Conservation (phyloP, 1,140 invertebrate species). For the Colletes gigas region DNA sequence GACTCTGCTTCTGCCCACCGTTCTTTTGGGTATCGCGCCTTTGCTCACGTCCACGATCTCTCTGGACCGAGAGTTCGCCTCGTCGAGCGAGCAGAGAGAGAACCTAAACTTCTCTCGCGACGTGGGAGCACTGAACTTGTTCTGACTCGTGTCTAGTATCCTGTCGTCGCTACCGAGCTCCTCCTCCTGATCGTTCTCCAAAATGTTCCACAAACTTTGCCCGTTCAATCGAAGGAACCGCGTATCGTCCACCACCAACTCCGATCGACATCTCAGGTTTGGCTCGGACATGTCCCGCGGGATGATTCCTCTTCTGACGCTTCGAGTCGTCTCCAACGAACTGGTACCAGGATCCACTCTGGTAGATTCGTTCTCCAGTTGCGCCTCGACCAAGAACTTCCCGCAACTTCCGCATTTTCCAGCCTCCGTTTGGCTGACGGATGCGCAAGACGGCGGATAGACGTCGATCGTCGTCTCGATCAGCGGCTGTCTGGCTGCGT, state of each 20-base stretch:
- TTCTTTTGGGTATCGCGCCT: constrained; percentile 70
- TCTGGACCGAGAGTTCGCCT: constrained; percentile 19
- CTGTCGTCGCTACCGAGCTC: constrained; percentile 23
- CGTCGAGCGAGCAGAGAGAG: constrained; percentile 40
- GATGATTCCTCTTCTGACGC: background rate
- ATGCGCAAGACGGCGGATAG: constrained; percentile 6
- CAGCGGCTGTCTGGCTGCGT: constrained; percentile 16
- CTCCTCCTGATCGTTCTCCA: constrained; percentile 72
- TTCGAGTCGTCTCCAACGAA: background rate
- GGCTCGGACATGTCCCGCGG: constrained; percentile 75
- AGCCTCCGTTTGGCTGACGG: background rate
- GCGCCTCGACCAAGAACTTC: constrained; percentile 42
- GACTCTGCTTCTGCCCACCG: constrained; percentile 49
- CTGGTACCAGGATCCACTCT: background rate
- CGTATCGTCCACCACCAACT: constrained; percentile 51
- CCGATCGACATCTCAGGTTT: constrained; percentile 68
- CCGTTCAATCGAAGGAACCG: constrained; percentile 63
- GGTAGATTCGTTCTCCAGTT: constrained; percentile 30
- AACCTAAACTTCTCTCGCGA: background rate
- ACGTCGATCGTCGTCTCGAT: constrained; percentile 31
- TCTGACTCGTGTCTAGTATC: background rate
- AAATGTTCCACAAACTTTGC: constrained; percentile 75
- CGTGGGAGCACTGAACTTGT: background rate
- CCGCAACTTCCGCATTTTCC: constrained; percentile 54
- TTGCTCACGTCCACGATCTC: constrained; percentile 21